These are phyloP conservation scores for Lasioglossum zephyrum DNA, from an alignment of 2,888 invertebrate genomes.

Conservation along the genomic window DNA sequence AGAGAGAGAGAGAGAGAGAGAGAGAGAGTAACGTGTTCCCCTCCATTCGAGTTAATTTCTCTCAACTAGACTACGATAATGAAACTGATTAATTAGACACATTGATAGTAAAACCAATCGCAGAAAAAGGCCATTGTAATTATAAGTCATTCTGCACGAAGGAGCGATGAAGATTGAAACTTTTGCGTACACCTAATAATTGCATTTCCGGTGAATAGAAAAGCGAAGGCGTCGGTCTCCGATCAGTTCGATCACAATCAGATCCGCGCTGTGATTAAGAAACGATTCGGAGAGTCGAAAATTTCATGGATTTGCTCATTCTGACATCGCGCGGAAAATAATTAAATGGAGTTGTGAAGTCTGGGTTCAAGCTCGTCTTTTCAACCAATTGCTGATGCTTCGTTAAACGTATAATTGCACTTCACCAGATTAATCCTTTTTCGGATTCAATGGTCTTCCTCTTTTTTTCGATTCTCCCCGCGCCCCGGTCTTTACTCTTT, in stretches of 20 bases:
- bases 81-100: too few species aligned
- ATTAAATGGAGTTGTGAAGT: neutral
- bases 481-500: neutral
- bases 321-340: neutral
- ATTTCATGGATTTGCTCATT: neutral
- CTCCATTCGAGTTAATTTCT: too few species aligned
- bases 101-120: too few species aligned
- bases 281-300: neutral
- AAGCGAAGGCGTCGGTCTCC: neutral
- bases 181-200: neutral
- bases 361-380: neutral
- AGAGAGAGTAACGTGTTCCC: too few species aligned
- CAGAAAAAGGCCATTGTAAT: too few species aligned
- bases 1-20: too few species aligned
- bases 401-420: conserved; percentile 21
- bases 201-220: neutral
- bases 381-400: neutral
- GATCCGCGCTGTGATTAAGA: neutral
- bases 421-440: conserved; percentile 19
- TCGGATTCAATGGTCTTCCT: neutral
- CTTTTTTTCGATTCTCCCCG: neutral
- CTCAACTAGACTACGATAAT: too few species aligned
- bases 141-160: too few species aligned
- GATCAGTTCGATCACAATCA: neutral
- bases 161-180: too few species aligned